Evolutionary conservation across 2,888 invertebrate genomes (phyloP).

Genomic region (Ommatoiulus sabulosus): DNA sequence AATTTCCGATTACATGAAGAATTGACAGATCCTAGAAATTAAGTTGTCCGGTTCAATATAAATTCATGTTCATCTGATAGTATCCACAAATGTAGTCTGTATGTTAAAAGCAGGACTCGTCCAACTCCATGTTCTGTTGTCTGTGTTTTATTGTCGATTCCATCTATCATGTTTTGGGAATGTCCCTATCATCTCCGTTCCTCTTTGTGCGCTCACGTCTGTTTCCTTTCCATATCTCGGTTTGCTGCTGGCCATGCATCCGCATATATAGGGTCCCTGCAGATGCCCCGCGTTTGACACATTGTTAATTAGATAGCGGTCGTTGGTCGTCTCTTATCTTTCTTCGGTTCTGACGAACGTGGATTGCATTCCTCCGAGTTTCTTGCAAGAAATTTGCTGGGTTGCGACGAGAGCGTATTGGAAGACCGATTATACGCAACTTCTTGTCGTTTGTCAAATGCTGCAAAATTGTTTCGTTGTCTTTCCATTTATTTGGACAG

Average conservation of each 20-base stretch:
- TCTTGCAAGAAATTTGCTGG: background rate
- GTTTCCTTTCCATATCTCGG: constrained; percentile 34
- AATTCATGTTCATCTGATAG: background rate
- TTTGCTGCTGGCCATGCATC: constrained; percentile 44
- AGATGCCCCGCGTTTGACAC: constrained; percentile 47
- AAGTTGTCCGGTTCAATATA: background rate
- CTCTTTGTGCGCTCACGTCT: constrained; percentile 17
- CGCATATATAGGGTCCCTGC: constrained; percentile 3
- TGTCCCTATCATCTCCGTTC: background rate
- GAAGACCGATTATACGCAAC: background rate
- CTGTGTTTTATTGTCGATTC: background rate
- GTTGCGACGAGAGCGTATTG: background rate
- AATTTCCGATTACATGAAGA: background rate
- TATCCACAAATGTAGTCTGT: background rate
- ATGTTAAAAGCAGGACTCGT: background rate
- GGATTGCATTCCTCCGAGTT: background rate
- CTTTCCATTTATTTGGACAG: too few relatives aligned
- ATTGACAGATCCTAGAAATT: background rate
- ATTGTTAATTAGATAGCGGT: constrained; percentile 53
- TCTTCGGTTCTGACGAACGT: background rate
- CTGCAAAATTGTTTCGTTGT: background rate
- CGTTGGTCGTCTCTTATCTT: background rate
- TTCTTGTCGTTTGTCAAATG: background rate
- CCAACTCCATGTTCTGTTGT: background rate
- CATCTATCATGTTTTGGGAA: constrained; percentile 44